These are phyloP conservation scores for Drosophila anomalata DNA, from an alignment of 2,888 invertebrate genomes.

Conservation along the genomic window DNA sequence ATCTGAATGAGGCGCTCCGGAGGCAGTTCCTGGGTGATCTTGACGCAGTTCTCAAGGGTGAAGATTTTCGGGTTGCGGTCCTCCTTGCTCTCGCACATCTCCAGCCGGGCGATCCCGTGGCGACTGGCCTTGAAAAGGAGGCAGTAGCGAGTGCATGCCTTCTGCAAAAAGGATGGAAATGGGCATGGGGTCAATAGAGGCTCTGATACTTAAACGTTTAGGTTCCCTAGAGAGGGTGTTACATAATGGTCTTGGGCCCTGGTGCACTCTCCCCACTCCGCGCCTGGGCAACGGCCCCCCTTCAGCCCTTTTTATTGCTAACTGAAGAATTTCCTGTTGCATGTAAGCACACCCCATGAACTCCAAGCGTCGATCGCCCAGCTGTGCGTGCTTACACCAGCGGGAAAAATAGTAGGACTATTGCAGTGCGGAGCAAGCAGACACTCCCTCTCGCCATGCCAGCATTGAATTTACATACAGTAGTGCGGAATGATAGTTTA, in stretches of 20 bases:
- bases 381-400: constrained; percentile 21
- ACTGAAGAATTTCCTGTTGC: constrained; percentile 66
- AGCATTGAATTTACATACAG: too few relatives aligned
- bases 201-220: neutral
- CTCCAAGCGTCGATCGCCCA: constrained; percentile 24
- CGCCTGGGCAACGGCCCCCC: neutral
- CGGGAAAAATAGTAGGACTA: neutral
- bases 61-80: constrained; percentile 91
- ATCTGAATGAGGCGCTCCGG: constrained; percentile 87
- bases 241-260: constrained; percentile 6
- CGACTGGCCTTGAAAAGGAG: constrained; percentile 92
- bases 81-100: constrained; percentile 92
- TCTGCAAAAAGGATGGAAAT: constrained; percentile 85
- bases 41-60: constrained; percentile 93
- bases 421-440: neutral
- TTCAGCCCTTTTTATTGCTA: constrained; percentile 16
- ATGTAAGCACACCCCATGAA: constrained; percentile 32
- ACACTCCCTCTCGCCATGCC: too few relatives aligned
- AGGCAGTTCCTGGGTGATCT: constrained; percentile 89
- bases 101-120: constrained; percentile 92
- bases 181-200: neutral
- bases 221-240: neutral
- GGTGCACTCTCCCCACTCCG: neutral
- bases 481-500: too few relatives aligned
- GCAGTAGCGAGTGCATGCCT: constrained; percentile 88